Base-by-base conservation (phyloP, 2,797 vertebrate genomes). In the Numenius phaeopus region DNA sequence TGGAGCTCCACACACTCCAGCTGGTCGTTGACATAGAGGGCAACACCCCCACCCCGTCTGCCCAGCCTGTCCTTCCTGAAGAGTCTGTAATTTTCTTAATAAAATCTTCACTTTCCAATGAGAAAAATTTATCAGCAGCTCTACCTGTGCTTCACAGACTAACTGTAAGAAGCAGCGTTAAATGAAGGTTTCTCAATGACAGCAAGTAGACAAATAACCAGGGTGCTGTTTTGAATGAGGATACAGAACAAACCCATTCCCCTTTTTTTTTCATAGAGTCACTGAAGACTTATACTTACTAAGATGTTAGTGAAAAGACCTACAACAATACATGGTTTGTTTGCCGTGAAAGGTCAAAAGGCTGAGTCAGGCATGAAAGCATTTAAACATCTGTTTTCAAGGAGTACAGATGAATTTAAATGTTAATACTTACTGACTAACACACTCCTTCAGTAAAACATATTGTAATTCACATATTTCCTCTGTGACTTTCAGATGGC, bases 321-420 rank as follows among this genome's bases (percentile, higher is more conserved):
- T 83, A 34, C 32, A 87, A 81, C 70, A 84, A 66, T 72, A 67
- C 30, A 47, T 30, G 11, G 58, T 44, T 84, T 95, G 76, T 84
- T n/a, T 81, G 34, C 30, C 0, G 0, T 67, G 59, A 67, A 90
- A 64, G 54, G 54, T 80, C 75, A 90, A 67, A 93, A 88, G 54
- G 58, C 70, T 93, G 83, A 83, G 37, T 79, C 37, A 87, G 54
- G 14, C 65, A 42, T 40, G 54, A 67, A 70, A 69, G 32, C 20
- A 84, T 90, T 90, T 90, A 71, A 93, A 84, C 70, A 84, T 90
- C 91, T 77, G 83, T 46, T 88, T 90, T 93, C 70, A 77, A 71
- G 54, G 44, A 81, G 13, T 61, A n/a, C 24, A 47, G 20, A 52
- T 52, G 10, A 82, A 67, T 61, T 72, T 22, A 86, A 81, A 71